Evolutionary conservation across 2,113 vertebrate genomes (phyloP).

Genomic region (Ifrita kowaldi): DNA sequence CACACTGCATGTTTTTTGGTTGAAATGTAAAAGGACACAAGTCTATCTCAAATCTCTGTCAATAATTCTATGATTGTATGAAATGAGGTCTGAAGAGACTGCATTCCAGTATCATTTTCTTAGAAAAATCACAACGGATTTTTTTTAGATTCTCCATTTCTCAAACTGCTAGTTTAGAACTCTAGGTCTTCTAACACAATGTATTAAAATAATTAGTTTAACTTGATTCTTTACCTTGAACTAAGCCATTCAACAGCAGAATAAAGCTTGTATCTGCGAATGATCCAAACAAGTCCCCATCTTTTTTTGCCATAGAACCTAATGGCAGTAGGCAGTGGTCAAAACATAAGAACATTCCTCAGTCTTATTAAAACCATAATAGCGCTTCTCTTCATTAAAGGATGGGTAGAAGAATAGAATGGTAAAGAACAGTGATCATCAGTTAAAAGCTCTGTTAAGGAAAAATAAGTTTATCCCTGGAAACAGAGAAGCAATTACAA

Average conservation of each 20-base stretch:
- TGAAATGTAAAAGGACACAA: background rate
- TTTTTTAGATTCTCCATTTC: background rate
- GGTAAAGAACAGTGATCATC: background rate
- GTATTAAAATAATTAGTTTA: background rate
- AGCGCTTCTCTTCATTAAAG: background rate
- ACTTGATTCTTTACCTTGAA: background rate
- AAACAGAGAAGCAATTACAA: background rate
- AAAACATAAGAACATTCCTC: background rate
- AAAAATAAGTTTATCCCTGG: background rate
- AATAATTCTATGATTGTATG: background rate
- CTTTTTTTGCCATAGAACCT: background rate
- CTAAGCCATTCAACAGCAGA: background rate
- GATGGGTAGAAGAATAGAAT: background rate
- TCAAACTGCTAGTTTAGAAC: background rate
- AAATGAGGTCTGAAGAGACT: background rate
- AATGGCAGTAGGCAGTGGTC: background rate
- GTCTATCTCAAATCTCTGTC: background rate
- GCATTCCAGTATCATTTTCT: background rate
- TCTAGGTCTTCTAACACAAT: background rate
- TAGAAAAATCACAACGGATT: background rate
- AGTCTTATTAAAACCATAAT: background rate
- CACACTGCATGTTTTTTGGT: background rate
- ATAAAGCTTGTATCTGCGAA: background rate
- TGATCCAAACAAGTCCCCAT: background rate
- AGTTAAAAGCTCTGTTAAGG: background rate